Percentiles rank a stretch among this genome's conserved stretches.
phyloP scores from a whole-genome alignment of 2,888 invertebrate species.

The Athalia circularis region DNA sequence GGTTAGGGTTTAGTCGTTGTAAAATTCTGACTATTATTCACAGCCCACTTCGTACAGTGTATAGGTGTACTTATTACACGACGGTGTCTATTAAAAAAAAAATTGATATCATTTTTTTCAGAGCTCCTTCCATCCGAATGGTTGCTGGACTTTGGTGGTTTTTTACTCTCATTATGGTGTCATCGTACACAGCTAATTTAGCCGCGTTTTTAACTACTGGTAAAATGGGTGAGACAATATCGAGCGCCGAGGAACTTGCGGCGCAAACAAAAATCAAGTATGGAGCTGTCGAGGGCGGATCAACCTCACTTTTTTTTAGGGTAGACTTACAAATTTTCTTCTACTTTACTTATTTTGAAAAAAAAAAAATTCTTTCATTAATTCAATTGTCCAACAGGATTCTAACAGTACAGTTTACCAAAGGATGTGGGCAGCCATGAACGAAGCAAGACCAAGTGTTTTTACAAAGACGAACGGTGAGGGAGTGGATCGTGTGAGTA shows the following conservation, averaged over 20 bases:
- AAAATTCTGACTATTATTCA: background rate
- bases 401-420: conserved; percentile 96
- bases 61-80: too few species aligned
- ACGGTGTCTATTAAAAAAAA: background rate
- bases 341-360: background rate
- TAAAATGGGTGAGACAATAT: conserved; percentile 95
- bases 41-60: background rate
- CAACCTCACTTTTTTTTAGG: conserved; percentile 95
- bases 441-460: conserved; percentile 89
- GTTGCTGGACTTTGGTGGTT: conserved; percentile 97
- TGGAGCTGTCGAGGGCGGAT: conserved; percentile 94
- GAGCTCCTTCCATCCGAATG: conserved; percentile 92
- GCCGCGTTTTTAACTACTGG: conserved; percentile 96
- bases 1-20: too few species aligned
- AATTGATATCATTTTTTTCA: conserved; percentile 63
- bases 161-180: conserved; percentile 96
- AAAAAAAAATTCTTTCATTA: background rate
- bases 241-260: conserved; percentile 95
- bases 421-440: conserved; percentile 98
- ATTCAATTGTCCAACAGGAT: conserved; percentile 78
- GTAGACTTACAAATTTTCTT: conserved; percentile 75
- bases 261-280: conserved; percentile 98
- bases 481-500: conserved; percentile 92
- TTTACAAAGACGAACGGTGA: conserved; percentile 91
- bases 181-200: conserved; percentile 96